phyloP scores from a whole-genome alignment of 2,113 vertebrate genomes.

The Dryoscopus gambensis region DNA sequence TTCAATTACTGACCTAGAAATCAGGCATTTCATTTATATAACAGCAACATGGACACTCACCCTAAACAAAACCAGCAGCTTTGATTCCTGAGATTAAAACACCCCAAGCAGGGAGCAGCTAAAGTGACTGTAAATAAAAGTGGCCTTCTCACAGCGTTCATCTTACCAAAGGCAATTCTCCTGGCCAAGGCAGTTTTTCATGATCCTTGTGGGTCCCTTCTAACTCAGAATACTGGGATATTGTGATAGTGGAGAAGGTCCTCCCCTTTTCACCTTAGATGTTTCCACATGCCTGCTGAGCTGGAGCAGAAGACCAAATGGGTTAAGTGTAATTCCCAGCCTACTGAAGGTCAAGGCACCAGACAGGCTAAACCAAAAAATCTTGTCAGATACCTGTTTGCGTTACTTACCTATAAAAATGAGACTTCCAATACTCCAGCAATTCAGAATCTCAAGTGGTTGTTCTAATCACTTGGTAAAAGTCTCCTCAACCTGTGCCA shows the following conservation, averaged over 20 bases:
- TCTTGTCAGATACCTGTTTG: background rate
- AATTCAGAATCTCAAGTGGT: background rate
- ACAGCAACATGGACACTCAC: background rate
- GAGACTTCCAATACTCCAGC: background rate
- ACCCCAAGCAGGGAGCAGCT: background rate
- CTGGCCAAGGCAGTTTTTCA: background rate
- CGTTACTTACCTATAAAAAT: background rate
- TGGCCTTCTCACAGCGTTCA: background rate
- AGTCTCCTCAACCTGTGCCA: background rate
- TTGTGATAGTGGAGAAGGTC: too few species aligned
- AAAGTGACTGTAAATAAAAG: background rate
- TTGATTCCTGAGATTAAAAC: background rate
- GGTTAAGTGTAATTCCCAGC: background rate
- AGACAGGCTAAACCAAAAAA: background rate
- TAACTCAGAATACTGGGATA: background rate
- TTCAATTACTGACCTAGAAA: background rate
- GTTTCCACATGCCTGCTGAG: background rate
- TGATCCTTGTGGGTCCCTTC: background rate
- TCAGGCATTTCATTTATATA: background rate
- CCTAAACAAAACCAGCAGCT: background rate
- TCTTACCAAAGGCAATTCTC: background rate
- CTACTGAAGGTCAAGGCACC: background rate
- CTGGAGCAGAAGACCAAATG: accelerated
- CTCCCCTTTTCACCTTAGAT: background rate
- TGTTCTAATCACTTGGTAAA: background rate